Conservation (phyloP, 2,888 invertebrate species). For the Alloplasta piceator region DNA sequence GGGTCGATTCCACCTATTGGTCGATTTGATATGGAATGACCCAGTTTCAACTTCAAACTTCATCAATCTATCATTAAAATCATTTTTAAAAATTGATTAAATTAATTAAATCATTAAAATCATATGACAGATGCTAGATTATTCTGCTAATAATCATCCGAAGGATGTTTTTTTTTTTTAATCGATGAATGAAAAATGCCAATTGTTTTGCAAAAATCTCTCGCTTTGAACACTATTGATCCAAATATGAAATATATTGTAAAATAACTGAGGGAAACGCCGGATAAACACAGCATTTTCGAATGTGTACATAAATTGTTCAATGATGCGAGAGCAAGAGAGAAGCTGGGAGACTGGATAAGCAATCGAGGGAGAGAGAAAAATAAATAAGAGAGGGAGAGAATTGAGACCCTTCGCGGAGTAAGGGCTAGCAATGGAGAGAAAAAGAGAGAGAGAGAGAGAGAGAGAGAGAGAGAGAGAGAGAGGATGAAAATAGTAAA, state of each 20-base stretch:
- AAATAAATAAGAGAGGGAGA: constrained; percentile 19
- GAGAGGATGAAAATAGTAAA: constrained; percentile 19
- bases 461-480: constrained; percentile 23
- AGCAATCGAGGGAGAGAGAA: constrained; percentile 19
- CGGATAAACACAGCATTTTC: not conserved
- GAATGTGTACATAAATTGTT: constrained; percentile 37
- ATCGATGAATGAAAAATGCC: no score
- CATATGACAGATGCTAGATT: no score
- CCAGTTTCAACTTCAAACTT: no score
- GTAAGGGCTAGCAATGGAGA: not conserved
- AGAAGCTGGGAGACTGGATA: constrained; percentile 15
- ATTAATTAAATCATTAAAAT: no score
- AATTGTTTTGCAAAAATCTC: no score
- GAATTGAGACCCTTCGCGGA: constrained; percentile 24
- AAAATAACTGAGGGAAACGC: constrained; percentile 10
- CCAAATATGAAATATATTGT: not conserved
- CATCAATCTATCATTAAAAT: no score
- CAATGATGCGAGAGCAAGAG: constrained; percentile 34
- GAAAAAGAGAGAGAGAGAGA: constrained; percentile 23
- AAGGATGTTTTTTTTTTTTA: no score
- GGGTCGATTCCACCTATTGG: no score
- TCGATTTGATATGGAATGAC: no score
- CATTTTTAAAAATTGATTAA: no score
- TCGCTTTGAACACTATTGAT: no score
- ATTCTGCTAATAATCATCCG: no score